Evolutionary conservation across 2,888 invertebrate genomes (phyloP).

Genomic region (Cheilosia urbana): DNA sequence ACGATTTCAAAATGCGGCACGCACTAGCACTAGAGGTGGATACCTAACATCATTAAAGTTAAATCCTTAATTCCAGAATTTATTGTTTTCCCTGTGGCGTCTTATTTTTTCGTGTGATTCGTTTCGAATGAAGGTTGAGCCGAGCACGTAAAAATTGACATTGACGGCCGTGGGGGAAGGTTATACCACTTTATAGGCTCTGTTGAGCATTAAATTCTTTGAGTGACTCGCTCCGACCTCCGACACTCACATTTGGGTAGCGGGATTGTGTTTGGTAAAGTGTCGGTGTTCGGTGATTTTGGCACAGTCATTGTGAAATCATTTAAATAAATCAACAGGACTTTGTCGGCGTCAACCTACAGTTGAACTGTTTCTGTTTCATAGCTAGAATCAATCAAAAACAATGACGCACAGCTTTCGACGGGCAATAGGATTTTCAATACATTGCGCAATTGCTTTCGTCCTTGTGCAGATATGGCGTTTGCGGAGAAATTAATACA

Average conservation of each 20-base stretch:
- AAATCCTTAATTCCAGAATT: slow-evolving; percentile 53
- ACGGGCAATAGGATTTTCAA: background rate
- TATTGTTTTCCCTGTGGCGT: slow-evolving; percentile 31
- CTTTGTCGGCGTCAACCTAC: background rate
- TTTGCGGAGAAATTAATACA: background rate
- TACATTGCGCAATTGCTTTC: slow-evolving; percentile 17
- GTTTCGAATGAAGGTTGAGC: slow-evolving; percentile 5
- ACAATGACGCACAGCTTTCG: background rate
- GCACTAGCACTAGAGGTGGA: background rate
- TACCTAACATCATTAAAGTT: slow-evolving; percentile 40
- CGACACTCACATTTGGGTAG: background rate
- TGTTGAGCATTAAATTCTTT: slow-evolving; percentile 22
- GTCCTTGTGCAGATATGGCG: background rate
- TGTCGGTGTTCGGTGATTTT: slow-evolving; percentile 4
- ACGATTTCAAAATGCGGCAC: background rate
- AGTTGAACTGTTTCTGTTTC: background rate
- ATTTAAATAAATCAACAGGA: slow-evolving; percentile 39
- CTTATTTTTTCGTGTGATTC: background rate
- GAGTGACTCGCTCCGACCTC: slow-evolving; percentile 13
- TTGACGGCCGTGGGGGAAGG: background rate
- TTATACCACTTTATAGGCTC: slow-evolving; percentile 55
- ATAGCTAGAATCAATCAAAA: slow-evolving; percentile 23
- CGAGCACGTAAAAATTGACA: slow-evolving; percentile 34
- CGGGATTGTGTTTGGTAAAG: background rate
- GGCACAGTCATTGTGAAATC: slow-evolving; percentile 20